Percentiles rank a stretch among this genome's conserved stretches.
Conservation (phyloP, 2,113 vertebrate species). For the Hippocampus comes region DNA sequence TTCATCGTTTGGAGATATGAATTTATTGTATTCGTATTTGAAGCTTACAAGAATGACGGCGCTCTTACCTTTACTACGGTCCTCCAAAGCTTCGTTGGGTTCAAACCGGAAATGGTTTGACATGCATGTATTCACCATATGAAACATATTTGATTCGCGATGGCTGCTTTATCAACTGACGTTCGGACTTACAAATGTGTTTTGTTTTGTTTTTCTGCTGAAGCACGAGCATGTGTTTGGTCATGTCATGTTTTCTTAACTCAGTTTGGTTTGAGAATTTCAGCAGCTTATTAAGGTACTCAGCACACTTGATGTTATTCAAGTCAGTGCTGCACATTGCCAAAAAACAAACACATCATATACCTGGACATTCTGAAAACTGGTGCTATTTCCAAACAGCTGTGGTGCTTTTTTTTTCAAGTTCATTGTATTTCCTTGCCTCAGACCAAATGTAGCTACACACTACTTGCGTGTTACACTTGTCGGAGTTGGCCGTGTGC, state of each 20-base stretch:
- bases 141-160: constrained; percentile 52
- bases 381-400: constrained; percentile 76
- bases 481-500: constrained; percentile 13
- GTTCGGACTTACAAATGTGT: constrained; percentile 14
- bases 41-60: constrained; percentile 28
- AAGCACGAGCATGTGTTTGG: constrained; percentile 32
- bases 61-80: constrained; percentile 22
- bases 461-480: constrained; percentile 62
- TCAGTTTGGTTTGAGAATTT: constrained; percentile 43
- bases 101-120: constrained; percentile 58
- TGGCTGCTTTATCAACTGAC: constrained; percentile 45
- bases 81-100: constrained; percentile 54
- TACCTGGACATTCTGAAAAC: constrained; percentile 64
- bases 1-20: constrained; percentile 9
- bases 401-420: constrained; percentile 65
- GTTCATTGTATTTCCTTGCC: constrained; percentile 54
- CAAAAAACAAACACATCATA: constrained; percentile 46
- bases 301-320: constrained; percentile 38
- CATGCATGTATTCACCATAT: constrained; percentile 47
- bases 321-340: constrained; percentile 62
- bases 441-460: constrained; percentile 66
- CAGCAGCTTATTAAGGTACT: constrained; percentile 50
- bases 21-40: neutral
- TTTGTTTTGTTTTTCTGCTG: constrained; percentile 9
- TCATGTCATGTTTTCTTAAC: constrained; percentile 38